Percentiles rank a stretch among this genome's conserved stretches.
These are phyloP conservation scores for Chloroclysta siterata DNA, from an alignment of 2,888 invertebrate species.

Conservation along the genomic window DNA sequence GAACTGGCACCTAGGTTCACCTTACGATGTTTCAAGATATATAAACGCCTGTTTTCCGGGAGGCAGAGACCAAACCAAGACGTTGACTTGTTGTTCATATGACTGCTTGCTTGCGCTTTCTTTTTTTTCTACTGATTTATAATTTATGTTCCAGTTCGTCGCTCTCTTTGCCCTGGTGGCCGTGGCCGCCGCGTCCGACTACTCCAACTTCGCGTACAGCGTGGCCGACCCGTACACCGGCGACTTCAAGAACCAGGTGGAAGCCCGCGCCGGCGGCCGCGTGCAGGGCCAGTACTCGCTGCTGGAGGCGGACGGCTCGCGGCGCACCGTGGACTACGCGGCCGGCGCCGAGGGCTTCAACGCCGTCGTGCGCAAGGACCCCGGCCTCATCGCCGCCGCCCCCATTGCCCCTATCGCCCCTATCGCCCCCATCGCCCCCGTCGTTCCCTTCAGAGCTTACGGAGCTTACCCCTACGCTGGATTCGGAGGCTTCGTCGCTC, in stretches of 20 bases:
- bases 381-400: conserved; percentile 51
- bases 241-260: conserved; percentile 83
- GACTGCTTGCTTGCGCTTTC: neutral
- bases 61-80: too few relatives aligned
- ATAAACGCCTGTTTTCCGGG: too few relatives aligned
- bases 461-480: conserved; percentile 22
- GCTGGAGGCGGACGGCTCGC: conserved; percentile 81
- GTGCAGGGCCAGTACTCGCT: conserved; percentile 84
- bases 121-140: neutral
- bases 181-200: conserved; percentile 54
- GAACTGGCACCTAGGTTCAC: too few relatives aligned
- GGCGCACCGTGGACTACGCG: conserved; percentile 84
- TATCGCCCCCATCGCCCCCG: conserved; percentile 33
- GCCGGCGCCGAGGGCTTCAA: conserved; percentile 82
- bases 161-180: conserved; percentile 61
- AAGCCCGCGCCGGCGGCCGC: conserved; percentile 76
- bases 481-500: conserved; percentile 31
- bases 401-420: conserved; percentile 48
- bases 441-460: conserved; percentile 27
- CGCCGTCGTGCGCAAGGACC: conserved; percentile 82
- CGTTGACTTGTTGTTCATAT: too few relatives aligned
- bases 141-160: conserved; percentile 61
- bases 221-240: conserved; percentile 85
- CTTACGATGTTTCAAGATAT: too few relatives aligned
- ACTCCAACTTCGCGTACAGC: conserved; percentile 80